phyloP scores from a whole-genome alignment of 23 tunicate genomes.

The Trididemnum miniatum region DNA sequence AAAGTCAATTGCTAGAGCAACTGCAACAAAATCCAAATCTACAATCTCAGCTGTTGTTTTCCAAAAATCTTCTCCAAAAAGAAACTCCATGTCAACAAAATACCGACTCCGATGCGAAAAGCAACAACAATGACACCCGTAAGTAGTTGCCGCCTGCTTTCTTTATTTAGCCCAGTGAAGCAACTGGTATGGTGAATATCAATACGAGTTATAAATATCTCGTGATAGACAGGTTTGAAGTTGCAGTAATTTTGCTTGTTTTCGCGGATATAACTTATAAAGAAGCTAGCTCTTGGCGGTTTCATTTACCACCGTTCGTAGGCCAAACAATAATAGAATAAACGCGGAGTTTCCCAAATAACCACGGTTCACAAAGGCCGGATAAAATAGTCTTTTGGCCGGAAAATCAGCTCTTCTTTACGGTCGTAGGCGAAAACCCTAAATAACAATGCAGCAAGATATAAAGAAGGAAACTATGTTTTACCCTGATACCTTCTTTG shows the following conservation, averaged over 20 bases:
- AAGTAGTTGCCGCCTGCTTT: no score
- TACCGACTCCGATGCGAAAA: background rate
- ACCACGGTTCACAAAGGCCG: conserved; percentile 25
- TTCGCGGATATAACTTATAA: conserved; percentile 15
- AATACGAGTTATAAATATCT: conserved; percentile 6
- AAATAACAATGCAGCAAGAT: conserved; percentile 13
- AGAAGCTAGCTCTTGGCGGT: conserved; percentile 13
- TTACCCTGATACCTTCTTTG: background rate
- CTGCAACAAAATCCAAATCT: background rate
- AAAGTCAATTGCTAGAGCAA: conserved; percentile 7
- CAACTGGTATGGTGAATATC: background rate
- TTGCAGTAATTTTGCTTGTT: conserved; percentile 17
- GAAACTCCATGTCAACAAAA: background rate
- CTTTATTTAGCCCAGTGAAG: background rate
- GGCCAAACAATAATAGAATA: background rate
- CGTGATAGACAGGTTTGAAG: conserved; percentile 4
- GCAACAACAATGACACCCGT: background rate
- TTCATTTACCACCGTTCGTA: conserved; percentile 15
- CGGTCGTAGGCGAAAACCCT: conserved; percentile 41
- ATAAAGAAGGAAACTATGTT: conserved; percentile 10
- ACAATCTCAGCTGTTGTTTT: conserved; percentile 1
- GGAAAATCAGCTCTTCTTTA: conserved; percentile 38
- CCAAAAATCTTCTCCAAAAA: background rate
- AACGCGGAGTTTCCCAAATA: conserved; percentile 25
- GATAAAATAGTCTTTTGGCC: conserved; percentile 21